Conservation (phyloP, 2,797 vertebrate genomes). For the Amphiprion clarkii region DNA sequence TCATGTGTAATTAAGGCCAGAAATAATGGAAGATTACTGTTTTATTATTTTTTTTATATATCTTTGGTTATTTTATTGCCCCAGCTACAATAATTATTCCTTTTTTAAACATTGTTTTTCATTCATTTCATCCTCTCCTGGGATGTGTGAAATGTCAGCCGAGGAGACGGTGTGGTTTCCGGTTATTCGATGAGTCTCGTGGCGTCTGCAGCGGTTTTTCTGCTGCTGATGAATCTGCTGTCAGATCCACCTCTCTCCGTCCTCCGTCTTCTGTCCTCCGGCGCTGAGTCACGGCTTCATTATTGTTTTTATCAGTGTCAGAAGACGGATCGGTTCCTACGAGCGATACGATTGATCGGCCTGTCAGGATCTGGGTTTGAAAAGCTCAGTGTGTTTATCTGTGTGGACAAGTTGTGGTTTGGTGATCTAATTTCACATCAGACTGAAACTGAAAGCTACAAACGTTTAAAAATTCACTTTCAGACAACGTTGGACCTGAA, state of each 20-base stretch:
- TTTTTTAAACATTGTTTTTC: no score
- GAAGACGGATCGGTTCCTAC: conserved; percentile 48
- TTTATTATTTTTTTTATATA: no score
- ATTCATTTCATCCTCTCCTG: no score
- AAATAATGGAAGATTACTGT: no score
- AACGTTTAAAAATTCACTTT: neutral
- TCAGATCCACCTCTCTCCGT: conserved; percentile 30
- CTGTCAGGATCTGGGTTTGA: conserved; percentile 20
- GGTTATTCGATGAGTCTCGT: neutral
- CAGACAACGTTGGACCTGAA: no score
- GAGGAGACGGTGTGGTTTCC: neutral
- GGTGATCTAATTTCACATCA: conserved; percentile 12
- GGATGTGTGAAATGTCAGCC: no score
- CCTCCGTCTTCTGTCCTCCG: conserved; percentile 45
- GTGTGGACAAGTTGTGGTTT: neutral
- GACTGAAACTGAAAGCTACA: neutral
- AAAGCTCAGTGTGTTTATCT: conserved; percentile 9
- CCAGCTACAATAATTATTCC: no score
- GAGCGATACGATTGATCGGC: conserved; percentile 27
- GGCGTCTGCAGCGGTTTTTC: conserved; percentile 9
- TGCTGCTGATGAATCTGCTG: conserved; percentile 48
- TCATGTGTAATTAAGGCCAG: no score
- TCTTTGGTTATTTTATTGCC: no score
- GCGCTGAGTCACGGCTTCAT: conserved; percentile 45
- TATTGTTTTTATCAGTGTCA: conserved; percentile 50